Percentiles rank a stretch among this genome's conserved stretches.
These are phyloP conservation scores for Cydia splendana DNA, from an alignment of 1,140 invertebrate species.

Conservation along the genomic window DNA sequence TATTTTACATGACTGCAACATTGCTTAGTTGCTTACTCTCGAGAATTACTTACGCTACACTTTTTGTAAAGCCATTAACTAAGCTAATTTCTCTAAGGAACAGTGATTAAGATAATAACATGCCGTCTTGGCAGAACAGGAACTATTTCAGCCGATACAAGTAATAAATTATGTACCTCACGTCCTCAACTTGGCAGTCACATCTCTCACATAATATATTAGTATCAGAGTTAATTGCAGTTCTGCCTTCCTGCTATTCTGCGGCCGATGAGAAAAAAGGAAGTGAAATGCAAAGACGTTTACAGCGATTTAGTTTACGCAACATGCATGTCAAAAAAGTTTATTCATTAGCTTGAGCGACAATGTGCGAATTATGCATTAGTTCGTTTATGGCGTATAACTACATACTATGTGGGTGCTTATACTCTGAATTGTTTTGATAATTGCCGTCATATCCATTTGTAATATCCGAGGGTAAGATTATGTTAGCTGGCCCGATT, in stretches of 20 bases:
- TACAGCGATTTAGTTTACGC: conserved; percentile 27
- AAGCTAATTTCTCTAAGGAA: background rate
- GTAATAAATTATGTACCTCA: conserved; percentile 21
- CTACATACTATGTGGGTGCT: background rate
- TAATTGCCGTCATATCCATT: background rate
- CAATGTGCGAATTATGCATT: conserved; percentile 12
- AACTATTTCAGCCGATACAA: background rate
- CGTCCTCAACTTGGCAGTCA: conserved; percentile 17
- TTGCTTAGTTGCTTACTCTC: background rate
- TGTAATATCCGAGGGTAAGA: background rate
- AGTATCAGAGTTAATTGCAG: conserved; percentile 19
- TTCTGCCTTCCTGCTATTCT: conserved; percentile 22
- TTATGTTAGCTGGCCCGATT: background rate
- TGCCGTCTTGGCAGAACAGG: background rate
- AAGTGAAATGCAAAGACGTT: conserved; percentile 21
- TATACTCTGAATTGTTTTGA: background rate
- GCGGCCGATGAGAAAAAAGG: conserved; percentile 23
- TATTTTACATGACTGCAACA: background rate
- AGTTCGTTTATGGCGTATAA: background rate
- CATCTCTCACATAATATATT: conserved; percentile 30
- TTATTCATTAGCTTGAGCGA: background rate
- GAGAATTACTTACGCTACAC: background rate
- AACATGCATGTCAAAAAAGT: conserved; percentile 21
- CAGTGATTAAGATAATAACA: conserved; percentile 7
- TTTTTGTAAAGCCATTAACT: background rate